Conservation (phyloP, 2,888 invertebrate species). For the Chloromyia formosa region DNA sequence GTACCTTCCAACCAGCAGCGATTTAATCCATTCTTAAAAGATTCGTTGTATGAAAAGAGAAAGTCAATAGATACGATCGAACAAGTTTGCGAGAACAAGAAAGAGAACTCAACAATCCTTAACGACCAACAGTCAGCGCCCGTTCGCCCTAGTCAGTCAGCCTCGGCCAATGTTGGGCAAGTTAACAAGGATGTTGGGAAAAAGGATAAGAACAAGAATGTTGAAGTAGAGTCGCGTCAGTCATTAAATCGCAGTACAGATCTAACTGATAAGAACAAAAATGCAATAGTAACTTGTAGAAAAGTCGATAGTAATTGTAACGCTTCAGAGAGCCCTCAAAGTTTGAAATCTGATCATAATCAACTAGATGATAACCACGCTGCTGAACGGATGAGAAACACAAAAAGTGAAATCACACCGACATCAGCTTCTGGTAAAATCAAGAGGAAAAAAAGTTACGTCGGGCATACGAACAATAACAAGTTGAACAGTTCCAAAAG, state of each 20-base stretch:
- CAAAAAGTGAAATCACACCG: constrained; percentile 74
- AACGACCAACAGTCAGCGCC: constrained; percentile 50
- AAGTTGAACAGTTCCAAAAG: constrained; percentile 64
- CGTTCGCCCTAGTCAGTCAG: constrained; percentile 52
- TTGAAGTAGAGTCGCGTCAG: constrained; percentile 40
- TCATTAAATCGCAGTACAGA: constrained; percentile 2
- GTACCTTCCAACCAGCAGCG: constrained; percentile 62
- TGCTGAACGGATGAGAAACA: constrained; percentile 69
- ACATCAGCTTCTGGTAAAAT: constrained; percentile 67
- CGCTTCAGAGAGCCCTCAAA: constrained; percentile 50
- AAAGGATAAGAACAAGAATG: constrained; percentile 11
- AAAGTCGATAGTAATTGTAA: constrained; percentile 59
- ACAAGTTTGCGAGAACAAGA: constrained; percentile 41
- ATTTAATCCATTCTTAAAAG: constrained; percentile 71
- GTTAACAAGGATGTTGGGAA: not conserved
- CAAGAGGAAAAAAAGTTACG: constrained; percentile 59
- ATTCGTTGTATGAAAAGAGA: constrained; percentile 7
- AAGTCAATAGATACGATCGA: not conserved
- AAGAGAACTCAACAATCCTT: constrained; percentile 11
- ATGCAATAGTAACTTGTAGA: constrained; percentile 42
- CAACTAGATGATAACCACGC: constrained; percentile 65
- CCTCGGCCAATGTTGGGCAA: not conserved
- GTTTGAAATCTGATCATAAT: not conserved
- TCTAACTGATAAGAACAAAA: constrained; percentile 48
- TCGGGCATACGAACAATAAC: constrained; percentile 58